phyloP scores from a whole-genome alignment of 2,888 invertebrate species.

The Pseudococcus longispinus region DNA sequence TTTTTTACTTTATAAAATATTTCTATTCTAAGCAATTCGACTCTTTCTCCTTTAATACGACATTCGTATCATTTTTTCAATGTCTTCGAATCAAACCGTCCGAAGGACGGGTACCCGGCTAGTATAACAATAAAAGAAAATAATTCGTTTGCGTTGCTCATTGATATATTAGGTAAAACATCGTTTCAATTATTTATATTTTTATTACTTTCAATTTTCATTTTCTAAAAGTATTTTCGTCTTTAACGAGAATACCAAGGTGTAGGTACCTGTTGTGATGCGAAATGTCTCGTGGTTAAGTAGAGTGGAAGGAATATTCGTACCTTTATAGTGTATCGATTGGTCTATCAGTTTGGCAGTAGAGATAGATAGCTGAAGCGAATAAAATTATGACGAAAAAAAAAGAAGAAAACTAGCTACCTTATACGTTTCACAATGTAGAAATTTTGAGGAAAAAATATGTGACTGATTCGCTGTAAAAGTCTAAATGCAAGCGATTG shows the following conservation, averaged over 20 bases:
- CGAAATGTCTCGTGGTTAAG: not conserved
- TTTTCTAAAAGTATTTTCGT: not conserved
- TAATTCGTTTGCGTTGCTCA: not conserved
- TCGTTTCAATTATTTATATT: conserved; percentile 1
- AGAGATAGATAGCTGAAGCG: not conserved
- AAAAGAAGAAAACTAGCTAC: not conserved
- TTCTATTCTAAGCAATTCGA: too few relatives aligned
- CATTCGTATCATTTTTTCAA: too few relatives aligned
- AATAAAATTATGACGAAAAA: not conserved
- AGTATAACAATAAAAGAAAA: conserved; percentile 4
- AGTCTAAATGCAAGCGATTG: not conserved
- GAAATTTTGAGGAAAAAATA: not conserved
- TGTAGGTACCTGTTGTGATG: not conserved
- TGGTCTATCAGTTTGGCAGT: not conserved
- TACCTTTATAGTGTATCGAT: not conserved
- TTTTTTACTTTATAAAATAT: too few relatives aligned
- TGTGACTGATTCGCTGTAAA: not conserved
- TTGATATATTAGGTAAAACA: not conserved
- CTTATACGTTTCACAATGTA: too few relatives aligned
- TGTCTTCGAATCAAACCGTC: too few relatives aligned
- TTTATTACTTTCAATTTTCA: not conserved
- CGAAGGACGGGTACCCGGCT: too few relatives aligned
- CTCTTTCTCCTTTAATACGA: too few relatives aligned
- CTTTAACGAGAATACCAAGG: not conserved
- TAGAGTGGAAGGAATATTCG: not conserved